Percentiles rank a stretch among this genome's conserved stretches.
phyloP scores from a whole-genome alignment of 2,888 invertebrate genomes.

The Archips xylosteana region DNA sequence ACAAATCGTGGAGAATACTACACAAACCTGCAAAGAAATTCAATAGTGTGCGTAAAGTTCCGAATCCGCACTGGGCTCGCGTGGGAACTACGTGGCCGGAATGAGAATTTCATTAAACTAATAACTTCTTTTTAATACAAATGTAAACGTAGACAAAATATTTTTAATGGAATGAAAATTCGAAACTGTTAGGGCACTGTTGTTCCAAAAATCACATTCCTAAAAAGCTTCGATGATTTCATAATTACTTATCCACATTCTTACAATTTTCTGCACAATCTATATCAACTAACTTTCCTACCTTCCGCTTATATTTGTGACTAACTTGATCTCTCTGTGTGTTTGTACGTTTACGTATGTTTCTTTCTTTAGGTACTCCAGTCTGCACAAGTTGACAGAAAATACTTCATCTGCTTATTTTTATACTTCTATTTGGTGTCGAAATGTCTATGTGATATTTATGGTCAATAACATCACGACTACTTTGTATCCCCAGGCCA shows the following conservation, averaged over 20 bases:
- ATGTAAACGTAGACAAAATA: too few relatives aligned
- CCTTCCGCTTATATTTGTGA: conserved; percentile 15
- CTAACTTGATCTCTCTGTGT: conserved; percentile 26
- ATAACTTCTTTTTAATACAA: too few relatives aligned
- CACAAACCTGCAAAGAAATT: too few relatives aligned
- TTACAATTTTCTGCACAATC: not conserved
- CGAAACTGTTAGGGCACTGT: too few relatives aligned
- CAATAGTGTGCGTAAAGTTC: too few relatives aligned
- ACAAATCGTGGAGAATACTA: too few relatives aligned
- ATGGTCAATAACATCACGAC: conserved; percentile 41
- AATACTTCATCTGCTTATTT: conserved; percentile 44
- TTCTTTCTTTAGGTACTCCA: conserved; percentile 41
- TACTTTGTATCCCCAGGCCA: not conserved
- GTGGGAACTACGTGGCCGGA: too few relatives aligned
- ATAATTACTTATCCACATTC: not conserved
- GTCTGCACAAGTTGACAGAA: conserved; percentile 40
- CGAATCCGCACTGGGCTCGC: too few relatives aligned
- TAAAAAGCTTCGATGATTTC: not conserved
- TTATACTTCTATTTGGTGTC: conserved; percentile 57
- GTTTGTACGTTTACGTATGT: conserved; percentile 30
- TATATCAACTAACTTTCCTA: not conserved
- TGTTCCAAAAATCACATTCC: not conserved
- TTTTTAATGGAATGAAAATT: too few relatives aligned
- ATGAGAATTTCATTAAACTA: too few relatives aligned
- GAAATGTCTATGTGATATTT: conserved; percentile 55